phyloP scores from a whole-genome alignment of 2,113 vertebrate species.

The Odocoileus hemionus region DNA sequence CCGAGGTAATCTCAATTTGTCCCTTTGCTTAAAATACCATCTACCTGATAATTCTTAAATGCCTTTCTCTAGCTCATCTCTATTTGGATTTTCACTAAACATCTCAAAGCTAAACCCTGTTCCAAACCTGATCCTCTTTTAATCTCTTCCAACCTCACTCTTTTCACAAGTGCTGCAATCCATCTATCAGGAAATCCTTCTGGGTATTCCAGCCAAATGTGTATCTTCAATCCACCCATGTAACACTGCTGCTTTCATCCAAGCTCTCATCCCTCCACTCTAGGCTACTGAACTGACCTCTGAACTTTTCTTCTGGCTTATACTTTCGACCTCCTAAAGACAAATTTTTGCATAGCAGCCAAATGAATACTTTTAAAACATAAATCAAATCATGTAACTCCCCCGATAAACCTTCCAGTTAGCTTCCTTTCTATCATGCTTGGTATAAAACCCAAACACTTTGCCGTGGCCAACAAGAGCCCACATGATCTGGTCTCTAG shows the following conservation, averaged over 20 bases:
- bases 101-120: background rate
- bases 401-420: background rate
- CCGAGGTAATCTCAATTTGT: background rate
- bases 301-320: background rate
- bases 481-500: background rate
- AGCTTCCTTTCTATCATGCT: background rate
- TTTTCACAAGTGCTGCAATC: background rate
- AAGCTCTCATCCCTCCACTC: background rate
- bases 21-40: background rate
- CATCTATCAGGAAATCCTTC: background rate
- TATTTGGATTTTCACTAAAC: background rate
- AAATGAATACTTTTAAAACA: constrained; percentile 2
- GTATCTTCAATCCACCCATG: background rate
- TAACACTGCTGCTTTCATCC: background rate
- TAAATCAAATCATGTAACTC: background rate
- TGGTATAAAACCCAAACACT: background rate
- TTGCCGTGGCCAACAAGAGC: background rate
- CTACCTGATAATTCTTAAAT: background rate
- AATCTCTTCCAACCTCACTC: background rate
- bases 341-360: background rate
- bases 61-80: background rate
- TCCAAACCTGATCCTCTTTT: background rate
- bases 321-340: background rate
- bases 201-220: background rate
- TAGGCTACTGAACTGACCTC: background rate